A percentile compares a stretch with the other conserved stretches of the same genome.
These are phyloP conservation scores for Macaria liturata DNA, from an alignment of 2,888 invertebrate species.

Conservation along the genomic window DNA sequence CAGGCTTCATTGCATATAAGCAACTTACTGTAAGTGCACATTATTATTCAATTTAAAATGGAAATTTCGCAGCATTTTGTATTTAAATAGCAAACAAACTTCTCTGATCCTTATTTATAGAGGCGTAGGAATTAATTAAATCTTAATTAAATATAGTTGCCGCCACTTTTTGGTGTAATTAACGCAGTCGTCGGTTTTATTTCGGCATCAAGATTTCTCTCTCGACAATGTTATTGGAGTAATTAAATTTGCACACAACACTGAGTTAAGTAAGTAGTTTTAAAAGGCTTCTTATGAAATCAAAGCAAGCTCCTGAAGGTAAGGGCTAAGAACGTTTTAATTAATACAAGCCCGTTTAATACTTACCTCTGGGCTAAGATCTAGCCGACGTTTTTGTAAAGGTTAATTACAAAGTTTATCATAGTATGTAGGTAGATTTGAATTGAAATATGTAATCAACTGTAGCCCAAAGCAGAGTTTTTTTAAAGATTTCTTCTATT, in stretches of 20 bases:
- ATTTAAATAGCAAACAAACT: too few relatives aligned
- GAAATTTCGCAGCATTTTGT: too few relatives aligned
- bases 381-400: conserved; percentile 1
- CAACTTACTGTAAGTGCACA: not conserved
- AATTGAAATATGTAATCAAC: too few relatives aligned
- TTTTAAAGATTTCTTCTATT: too few relatives aligned
- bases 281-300: conserved; percentile 52
- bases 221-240: conserved; percentile 39
- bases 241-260: conserved; percentile 51
- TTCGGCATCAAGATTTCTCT: conserved; percentile 13
- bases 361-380: conserved; percentile 22
- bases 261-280: conserved; percentile 40
- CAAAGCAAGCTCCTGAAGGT: conserved; percentile 40
- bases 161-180: conserved; percentile 9
- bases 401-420: not conserved
- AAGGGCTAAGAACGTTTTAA: conserved; percentile 47
- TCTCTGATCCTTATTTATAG: too few relatives aligned
- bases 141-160: too few relatives aligned
- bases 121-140: too few relatives aligned
- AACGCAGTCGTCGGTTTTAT: conserved; percentile 4
- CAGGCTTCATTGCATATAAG: not conserved
- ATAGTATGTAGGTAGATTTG: too few relatives aligned
- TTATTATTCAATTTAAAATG: not conserved
- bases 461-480: too few relatives aligned
- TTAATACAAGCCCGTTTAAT: conserved; percentile 44